Base-by-base conservation (phyloP, 1,140 invertebrate species). In the Homarus americanus region DNA sequence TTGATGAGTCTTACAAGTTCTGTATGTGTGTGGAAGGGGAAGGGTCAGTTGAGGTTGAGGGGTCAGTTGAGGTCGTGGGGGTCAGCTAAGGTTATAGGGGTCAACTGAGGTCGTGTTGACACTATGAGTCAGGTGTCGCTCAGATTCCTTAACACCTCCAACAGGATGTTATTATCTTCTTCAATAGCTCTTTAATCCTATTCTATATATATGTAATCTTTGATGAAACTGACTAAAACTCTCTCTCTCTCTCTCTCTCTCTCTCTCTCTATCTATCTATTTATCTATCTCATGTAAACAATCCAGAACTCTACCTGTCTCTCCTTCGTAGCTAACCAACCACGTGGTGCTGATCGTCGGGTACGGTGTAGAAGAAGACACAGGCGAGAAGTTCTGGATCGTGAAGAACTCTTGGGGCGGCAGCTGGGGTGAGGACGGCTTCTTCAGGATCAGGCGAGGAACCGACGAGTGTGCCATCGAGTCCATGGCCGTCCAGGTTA, bases 351-450 rank as follows among this genome's bases (percentile, higher is more conserved):
- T 95, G 4, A 93, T 95, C 2, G 95, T 95, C 17, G 95, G 95
- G 9, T 96, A 95, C 91, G 95, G 95, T 0, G 92, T 91, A 7
- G 94, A 94, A 78, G 86, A 92, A 40, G 84, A 93, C 32, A 93
- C 93, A 44, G 93, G 93, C 10, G 87, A 94, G 38, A 93, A 94
- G 53, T 95, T 93, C 92, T 95, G 95, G 95, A 94, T 94, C 76
- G 93, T 95, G 17, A 94, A 95, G 38, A 95, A 95, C 92, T 95
- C 95, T 72, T 96, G 96, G 96, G 95, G 95, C 15, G 91, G 93
- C 7, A 73, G 91, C 0, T 96, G 95, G 96, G 96, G 96, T 4
- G 95, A 96, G 89, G 88, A 94, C 3, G 96, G 96, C 1, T 94
- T 93, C 87, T 94, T 95, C 93, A 86, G 90, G 75, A 95, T 96